Base-by-base conservation (phyloP, 1,140 invertebrate species). In the Kradibia gibbosae region DNA sequence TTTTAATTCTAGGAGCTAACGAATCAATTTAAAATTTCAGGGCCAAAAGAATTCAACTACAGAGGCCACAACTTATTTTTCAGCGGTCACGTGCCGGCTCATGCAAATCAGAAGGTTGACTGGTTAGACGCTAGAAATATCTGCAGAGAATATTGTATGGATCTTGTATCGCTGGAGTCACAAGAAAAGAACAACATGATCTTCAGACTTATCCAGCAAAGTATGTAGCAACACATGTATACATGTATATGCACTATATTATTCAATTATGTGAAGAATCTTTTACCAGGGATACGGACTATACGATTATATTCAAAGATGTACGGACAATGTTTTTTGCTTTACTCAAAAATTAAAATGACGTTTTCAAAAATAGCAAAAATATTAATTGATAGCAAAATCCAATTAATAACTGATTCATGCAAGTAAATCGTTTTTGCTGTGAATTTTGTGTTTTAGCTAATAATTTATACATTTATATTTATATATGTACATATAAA, bases 111-210 rank as follows among this genome's bases (percentile, higher is more conserved):
- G 87, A 96, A 96, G 90, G 93, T 96, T 22, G 96, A 98, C 89
- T 98, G 97, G 96, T 92, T 98, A 79, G 96, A 97, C 84, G 96
- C 96, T 25, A 94, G 96, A 85, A 98, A 98, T 89, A 93, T 96
- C 82, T 98, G 97, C 90, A 93, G 97, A 81, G 96, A 97, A 89
- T 97, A 97, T 88, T 98, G 97, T 90, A 98, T 98, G 97, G 96
- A 98, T 88, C 93, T 97, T 62, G 94, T 97, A 7, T 96, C 96
- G 1, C 92, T 97, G 85, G 97, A 98, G 89, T 95, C 95, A 1
- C 95, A 97, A 90, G 96, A 97, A 88, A 96, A 98, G 89, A 97
- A 97, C 87, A 96, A 97, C 88, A 93, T 97, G 84, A 94, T 97
- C 88, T 96, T 96, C 93, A 95, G 94, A 87, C 93, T 97, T 17